Base-by-base conservation (phyloP, 2,797 vertebrate genomes). In the Hirundo rustica region DNA sequence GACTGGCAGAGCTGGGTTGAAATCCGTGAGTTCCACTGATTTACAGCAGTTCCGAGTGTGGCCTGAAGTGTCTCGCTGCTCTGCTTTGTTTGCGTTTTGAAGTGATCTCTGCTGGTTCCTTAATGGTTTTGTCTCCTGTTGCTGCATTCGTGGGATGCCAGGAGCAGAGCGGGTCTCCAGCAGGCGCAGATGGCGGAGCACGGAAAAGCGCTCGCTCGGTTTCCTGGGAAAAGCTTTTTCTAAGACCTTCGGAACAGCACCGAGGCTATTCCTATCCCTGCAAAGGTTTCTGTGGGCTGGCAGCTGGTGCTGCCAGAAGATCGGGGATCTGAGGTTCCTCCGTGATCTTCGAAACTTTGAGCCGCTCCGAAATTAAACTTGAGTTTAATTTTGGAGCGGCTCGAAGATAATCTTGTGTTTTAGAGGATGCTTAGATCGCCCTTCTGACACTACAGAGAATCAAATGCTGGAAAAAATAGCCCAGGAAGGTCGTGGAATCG, bases 311-410 rank as follows among this genome's bases (percentile, higher is more conserved):
- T 84, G 64, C 55, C 57, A 32, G 53, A 60, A 88, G 82, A 90
- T 86, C 38, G 79, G 95, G 93, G 95, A 96, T 85, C 73, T 68
- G 84, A 95, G 42, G 70, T 92, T 96, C 40, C 32, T 94, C 89
- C 21, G 25, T 94, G 93, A 85, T 96, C 89, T 93, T 94, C 96
- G 94, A 93, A 97, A 97, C 90, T 94, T 54, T 55, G 54, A 22
- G 54, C 19, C 30, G 2, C 53, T 21, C 53, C 53, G 54, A 54
- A 54, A 54, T 54, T 54, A 54, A 54, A 55, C 32, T 55, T 5
- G 9, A 32, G 58, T 78, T 96, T 75, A 66, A 77, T 87, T 96
- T 79, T 89, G 88, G 80, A 62, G 71, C 8, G 83, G 55, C 23
- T 92, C 53, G 21, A 73, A 79, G 62, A 66, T 32, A 71, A 55